Evolutionary conservation across 2,888 invertebrate genomes (phyloP), one percentile per base, ranked within the genome.

Genomic region (Cephus rjabovi): DNA sequence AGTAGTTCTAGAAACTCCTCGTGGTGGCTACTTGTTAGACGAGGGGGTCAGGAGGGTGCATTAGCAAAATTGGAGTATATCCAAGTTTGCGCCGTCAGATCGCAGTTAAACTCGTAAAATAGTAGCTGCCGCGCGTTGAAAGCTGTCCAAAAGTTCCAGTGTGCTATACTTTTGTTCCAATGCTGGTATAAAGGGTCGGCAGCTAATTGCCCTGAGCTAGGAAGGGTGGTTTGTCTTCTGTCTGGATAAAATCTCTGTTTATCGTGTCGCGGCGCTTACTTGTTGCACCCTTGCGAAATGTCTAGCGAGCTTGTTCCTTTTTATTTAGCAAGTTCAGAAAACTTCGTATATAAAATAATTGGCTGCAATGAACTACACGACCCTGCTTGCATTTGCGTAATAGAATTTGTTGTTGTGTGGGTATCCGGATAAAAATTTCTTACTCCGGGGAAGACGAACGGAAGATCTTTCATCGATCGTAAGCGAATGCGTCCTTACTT

Each of bases 1-100:
- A 83, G 79, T 81, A 81, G 79, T 82, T 79, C 76, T 69, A 79
- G 80, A 84, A 82, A 85, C 81, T 85, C 79, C 77, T 80, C 83
- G 80, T 79, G 81, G 9, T 34, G 74, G 77, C 79, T 79, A 34
- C 69, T 74, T 69, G 69, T 73, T 56, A 56, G 56, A 74, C 73
- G 68, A 40, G 56, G 12, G 75, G 11, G 74, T 12, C 15, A 40
- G 74, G 31, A 40, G 77, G 81, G 86, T 88, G 87, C 89, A 90
- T 90, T 90, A 90, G 87, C 83, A 89, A 89, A 90, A 90, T 90
- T 90, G 90, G 89, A 90, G 85, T 82, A 83, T 84, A 86, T 88
- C 89, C 89, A 90, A 90, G 85, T 85, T 84, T 83, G 83, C 84
- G 85, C 84, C 83, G 83, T 84, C 80, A 78, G 80, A 84, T 84